phyloP scores from a whole-genome alignment of 2,113 vertebrate genomes.

The Petrocephalus zakoni region DNA sequence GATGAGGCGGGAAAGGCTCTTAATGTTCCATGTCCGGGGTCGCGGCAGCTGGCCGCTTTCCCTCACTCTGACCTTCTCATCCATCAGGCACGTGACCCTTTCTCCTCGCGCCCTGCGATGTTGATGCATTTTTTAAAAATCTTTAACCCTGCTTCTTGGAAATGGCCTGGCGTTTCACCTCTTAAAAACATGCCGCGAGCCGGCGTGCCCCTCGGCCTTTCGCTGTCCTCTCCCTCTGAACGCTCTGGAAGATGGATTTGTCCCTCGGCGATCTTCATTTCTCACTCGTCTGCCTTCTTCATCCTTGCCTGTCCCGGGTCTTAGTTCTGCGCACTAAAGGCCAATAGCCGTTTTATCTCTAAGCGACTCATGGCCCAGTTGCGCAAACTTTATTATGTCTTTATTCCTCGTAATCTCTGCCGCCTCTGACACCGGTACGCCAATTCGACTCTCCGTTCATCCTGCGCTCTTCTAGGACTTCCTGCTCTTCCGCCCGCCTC shows the following conservation, averaged over 20 bases:
- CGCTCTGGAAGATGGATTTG: background rate
- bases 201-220: background rate
- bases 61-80: background rate
- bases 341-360: background rate
- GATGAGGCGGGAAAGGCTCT: background rate
- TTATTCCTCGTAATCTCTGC: constrained; percentile 16
- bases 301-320: constrained; percentile 9
- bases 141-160: background rate
- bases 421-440: background rate
- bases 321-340: background rate
- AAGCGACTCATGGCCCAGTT: background rate
- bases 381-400: constrained; percentile 3
- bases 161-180: background rate
- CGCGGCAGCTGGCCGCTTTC: background rate
- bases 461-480: background rate
- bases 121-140: background rate
- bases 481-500: background rate
- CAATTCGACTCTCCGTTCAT: background rate
- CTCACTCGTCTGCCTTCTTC: background rate
- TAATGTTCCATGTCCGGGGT: background rate
- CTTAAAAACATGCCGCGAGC: background rate
- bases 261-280: background rate
- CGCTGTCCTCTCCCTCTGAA: background rate
- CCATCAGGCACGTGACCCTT: background rate
- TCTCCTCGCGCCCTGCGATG: background rate